Base-by-base conservation (phyloP, 1,140 invertebrate genomes). In the Drosophila lacteicornis region DNA sequence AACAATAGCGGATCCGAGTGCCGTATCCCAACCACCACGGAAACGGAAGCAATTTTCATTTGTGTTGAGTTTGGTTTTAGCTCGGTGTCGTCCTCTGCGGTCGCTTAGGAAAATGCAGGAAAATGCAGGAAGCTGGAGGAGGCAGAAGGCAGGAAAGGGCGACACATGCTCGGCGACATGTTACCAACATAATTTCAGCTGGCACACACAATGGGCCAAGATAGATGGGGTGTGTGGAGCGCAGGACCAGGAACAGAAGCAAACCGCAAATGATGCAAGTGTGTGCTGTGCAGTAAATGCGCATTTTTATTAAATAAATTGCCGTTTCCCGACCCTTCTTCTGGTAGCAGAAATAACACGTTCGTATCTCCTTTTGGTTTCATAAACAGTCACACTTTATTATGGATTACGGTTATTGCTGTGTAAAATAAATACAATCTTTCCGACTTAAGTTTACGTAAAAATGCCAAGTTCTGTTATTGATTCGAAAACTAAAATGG, bases 11-110 rank as follows among this genome's bases (percentile, higher is more conserved):
- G 51, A 78, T 74, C 66, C 68, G 36, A 68, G 61, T 74, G 46
- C 45, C 51, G 46, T 67, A 80, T 62, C 62, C 77, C 40, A 62
- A 58, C 57, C 65, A 53, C 66, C 67, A 61, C 85, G 85, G 85
- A 90, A 90, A 61, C 85, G 85, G 85, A 90, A 91, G 86, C 85
- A 90, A 90, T 90, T 90, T 90, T 90, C 85, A 90, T 88, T 88
- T 90, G 81, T 74, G 85, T 88, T 75, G 74, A 88, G 85, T 75
- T 90, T 90, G 78, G 70, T 71, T 77, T 77, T 75, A 61, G 73
- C 79, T 77, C 73, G 78, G 82, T 81, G 67, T 68, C 78, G 71
- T 63, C 50, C 71, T 75, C 51, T 63, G 75, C 57, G 74, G 75
- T 77, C 75, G 74, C 74, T 77, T 69, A 80, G 68, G 68, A 67